These are phyloP conservation scores for Drosophila anomelani DNA, from an alignment of 2,888 invertebrate genomes.

Conservation along the genomic window DNA sequence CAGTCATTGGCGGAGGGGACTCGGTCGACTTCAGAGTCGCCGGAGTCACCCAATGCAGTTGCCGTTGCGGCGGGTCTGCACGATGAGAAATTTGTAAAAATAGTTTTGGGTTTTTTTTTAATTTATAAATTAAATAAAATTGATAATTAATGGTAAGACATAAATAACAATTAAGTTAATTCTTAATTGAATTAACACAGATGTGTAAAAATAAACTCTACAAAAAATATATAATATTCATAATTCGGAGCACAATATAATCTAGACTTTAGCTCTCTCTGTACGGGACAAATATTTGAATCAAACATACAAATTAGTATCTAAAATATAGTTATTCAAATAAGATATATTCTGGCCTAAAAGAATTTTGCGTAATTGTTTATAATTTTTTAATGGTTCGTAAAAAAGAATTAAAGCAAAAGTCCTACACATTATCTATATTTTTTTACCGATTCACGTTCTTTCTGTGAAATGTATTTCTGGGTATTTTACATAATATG, in stretches of 20 bases:
- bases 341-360: neutral
- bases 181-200: no score
- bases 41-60: constrained; percentile 48
- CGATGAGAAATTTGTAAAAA: neutral
- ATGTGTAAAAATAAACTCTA: no score
- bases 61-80: constrained; percentile 69
- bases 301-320: no score
- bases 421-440: no score
- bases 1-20: constrained; percentile 48
- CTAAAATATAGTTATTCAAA: no score
- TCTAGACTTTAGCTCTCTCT: no score
- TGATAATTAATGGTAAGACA: no score
- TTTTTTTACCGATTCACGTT: neutral
- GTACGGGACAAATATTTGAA: no score
- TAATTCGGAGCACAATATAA: no score
- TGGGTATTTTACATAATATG: neutral
- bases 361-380: neutral
- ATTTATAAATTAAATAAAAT: neutral
- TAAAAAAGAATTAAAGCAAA: neutral
- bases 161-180: no score
- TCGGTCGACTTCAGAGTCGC: constrained; percentile 41
- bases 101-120: neutral
- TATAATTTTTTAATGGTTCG: rapidly evolving
- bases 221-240: no score
- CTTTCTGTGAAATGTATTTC: no score